Conservation (phyloP, 2,797 vertebrate species). For the Erethizon dorsatum region DNA sequence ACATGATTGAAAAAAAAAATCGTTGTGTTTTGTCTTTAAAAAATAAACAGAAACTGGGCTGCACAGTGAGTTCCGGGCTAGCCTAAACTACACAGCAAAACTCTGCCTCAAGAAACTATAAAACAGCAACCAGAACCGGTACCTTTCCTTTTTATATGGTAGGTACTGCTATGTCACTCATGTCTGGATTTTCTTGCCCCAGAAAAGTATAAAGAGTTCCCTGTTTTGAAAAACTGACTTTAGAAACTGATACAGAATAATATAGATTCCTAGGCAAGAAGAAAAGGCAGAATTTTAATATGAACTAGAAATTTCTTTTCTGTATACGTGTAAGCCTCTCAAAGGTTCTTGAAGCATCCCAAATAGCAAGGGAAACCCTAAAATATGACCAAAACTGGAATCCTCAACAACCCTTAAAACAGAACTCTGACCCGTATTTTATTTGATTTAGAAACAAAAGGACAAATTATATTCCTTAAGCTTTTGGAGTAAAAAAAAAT, state of each 20-base stretch:
- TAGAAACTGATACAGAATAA: slow-evolving; percentile 31
- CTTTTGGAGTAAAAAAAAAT: not conserved
- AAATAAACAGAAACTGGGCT: not conserved
- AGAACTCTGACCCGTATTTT: not conserved
- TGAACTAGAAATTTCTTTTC: not conserved
- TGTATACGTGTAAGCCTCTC: not conserved
- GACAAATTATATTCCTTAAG: not conserved
- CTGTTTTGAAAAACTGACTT: slow-evolving; percentile 8
- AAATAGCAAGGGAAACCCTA: not conserved
- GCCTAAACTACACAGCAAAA: not conserved
- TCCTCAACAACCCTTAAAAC: not conserved
- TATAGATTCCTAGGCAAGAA: not conserved
- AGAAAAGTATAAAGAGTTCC: not conserved
- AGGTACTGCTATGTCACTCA: not conserved
- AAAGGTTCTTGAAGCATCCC: not conserved
- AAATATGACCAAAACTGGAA: not conserved
- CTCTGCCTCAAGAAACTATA: not conserved
- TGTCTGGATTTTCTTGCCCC: not conserved
- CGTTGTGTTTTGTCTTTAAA: slow-evolving; percentile 40
- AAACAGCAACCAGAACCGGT: not conserved
- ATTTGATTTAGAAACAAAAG: not conserved
- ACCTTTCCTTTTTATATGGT: not conserved
- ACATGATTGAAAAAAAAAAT: not conserved
- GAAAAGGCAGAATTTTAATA: not conserved
- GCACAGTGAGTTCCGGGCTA: not conserved